phyloP scores from a whole-genome alignment of 2,797 vertebrate genomes.

The Syndactyla subalaris region DNA sequence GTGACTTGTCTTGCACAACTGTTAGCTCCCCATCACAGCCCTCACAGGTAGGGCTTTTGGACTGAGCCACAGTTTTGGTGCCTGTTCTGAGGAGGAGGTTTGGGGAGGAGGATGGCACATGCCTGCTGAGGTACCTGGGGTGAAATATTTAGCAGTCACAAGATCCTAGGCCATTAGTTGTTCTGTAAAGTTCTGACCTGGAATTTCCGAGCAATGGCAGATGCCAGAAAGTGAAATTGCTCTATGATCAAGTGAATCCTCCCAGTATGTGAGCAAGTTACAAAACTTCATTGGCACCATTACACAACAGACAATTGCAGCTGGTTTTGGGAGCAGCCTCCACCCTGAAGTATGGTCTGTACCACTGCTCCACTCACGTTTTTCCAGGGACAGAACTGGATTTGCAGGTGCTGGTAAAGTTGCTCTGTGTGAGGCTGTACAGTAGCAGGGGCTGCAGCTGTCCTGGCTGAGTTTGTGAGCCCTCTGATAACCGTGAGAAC shows the following conservation, averaged over 20 bases:
- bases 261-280: conserved; percentile 1
- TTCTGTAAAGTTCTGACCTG: conserved; percentile 42
- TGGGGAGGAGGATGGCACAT: background rate
- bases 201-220: conserved; percentile 29
- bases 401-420: background rate
- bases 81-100: background rate
- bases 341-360: conserved; percentile 12
- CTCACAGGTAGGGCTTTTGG: background rate
- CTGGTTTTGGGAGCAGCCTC: conserved; percentile 13
- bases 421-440: accelerated
- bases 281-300: conserved; percentile 26
- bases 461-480: background rate
- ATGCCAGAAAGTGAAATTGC: conserved; percentile 61
- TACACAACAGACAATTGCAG: conserved; percentile 25
- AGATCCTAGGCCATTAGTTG: background rate
- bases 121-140: background rate
- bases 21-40: background rate
- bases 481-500: background rate
- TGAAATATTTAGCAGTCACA: background rate
- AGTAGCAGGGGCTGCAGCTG: background rate
- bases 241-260: conserved; percentile 21
- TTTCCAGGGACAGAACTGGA: conserved; percentile 1
- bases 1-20: background rate
- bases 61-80: background rate
- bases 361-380: background rate